phyloP scores from a whole-genome alignment of 2,113 vertebrate genomes.

The Bettongia penicillata region DNA sequence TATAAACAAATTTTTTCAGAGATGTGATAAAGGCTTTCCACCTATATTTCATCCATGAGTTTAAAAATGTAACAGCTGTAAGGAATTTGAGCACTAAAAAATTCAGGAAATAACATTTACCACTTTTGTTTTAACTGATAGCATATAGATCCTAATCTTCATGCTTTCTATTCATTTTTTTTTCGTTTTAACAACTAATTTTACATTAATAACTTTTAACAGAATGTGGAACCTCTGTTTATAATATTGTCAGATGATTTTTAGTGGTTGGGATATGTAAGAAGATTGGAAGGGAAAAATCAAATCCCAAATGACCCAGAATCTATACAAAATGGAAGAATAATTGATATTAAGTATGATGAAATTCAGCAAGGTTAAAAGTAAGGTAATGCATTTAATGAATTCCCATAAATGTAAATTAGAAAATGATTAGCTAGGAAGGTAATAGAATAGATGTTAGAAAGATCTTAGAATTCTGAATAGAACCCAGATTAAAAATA shows the following conservation, averaged over 20 bases:
- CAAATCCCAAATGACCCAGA: neutral
- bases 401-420: neutral
- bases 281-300: neutral
- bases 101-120: neutral
- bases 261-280: neutral
- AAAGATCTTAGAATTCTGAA: neutral
- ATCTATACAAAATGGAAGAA: neutral
- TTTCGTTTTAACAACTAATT: neutral
- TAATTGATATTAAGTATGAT: neutral
- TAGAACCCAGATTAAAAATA: neutral
- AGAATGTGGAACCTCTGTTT: neutral
- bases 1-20: neutral
- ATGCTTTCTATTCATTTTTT: neutral
- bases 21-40: neutral
- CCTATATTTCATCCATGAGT: neutral
- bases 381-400: neutral
- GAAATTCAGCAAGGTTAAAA: neutral
- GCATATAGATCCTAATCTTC: neutral
- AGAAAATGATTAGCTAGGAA: neutral
- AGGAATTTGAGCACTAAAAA: neutral
- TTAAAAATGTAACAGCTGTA: neutral
- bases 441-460: neutral
- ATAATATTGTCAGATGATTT: neutral
- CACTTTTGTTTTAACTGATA: neutral
- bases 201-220: neutral